Base-by-base conservation (phyloP, 1,140 invertebrate genomes). In the Euura lappo region DNA sequence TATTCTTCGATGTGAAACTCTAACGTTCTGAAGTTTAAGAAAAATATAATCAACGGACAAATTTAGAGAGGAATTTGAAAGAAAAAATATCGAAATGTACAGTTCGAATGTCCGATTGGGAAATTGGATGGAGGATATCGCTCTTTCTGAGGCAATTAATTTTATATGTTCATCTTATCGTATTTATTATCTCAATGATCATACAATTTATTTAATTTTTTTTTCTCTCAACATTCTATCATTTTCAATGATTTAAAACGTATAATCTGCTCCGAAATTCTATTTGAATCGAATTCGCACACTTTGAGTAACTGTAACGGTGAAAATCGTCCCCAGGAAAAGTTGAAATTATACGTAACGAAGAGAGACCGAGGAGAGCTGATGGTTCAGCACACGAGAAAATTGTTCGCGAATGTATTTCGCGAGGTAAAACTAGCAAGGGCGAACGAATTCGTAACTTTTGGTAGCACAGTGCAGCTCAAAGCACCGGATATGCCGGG, bases 401-500 rank as follows among this genome's bases (percentile, higher is more conserved):
- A 45, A n/a, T 43, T 73, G 65, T 65, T 73, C 11, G 43, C 64
- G 13, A 73, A 69, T 68, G 64, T 73, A 51, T 68, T 73, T 45
- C 28, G 44, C 45, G 68, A 73, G 46, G 65, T 46, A 2, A 47
- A 69, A 3, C 60, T 73, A 13, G 68, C 72, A 4, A 46, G 13
- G 11, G 42, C 64, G 44, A 64, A 69, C 45, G 47, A 45, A 44
- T 73, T 69, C 43, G 43, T 73, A 4, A 68, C 68, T 65, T 73
- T 73, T 69, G 72, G 51, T 28, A 69, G n/a, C 46, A 65, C 67
- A 6, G 46, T 73, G 44, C 72, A 73, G 11, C 47, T 73, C 6
- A 68, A 69, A 68, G 72, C 72, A 45, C 72, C 68, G 2, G 72
- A 73, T 44, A 69, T 73, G 72, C 72, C 72, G n/a, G 10, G 13